Evolutionary conservation across 2,113 vertebrate genomes (phyloP), one percentile per base, ranked within the genome.

Genomic region (Rhynchopsitta pachyrhyncha): DNA sequence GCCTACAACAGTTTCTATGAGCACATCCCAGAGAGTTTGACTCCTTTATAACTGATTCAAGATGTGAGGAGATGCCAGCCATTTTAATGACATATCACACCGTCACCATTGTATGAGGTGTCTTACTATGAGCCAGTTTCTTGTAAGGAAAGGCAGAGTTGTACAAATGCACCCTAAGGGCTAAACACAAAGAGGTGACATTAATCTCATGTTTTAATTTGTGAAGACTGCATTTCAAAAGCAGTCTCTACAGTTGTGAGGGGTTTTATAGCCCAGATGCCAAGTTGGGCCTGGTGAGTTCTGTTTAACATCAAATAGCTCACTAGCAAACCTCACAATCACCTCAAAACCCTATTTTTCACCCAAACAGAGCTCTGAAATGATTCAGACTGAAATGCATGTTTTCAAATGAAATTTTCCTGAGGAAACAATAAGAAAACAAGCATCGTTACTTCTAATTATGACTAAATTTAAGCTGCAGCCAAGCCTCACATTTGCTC

Each of bases 61-160:
- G 53, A 73, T 50, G 25, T 2, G 2, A 37, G 14, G 17, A 47
- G 20, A 62, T 25, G 9, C 28, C 4, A 2, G 23, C 6, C 8
- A 4, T 42, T 46, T 5, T 14, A 12, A 24, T 2, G 24, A 35
- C 0, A 0, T 14, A 12, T 37, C 0, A 2, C 10, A 6, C 5
- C 13, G 29, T 53, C 3, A 0, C 25, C 9, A 7, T 39, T 86
- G 42, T 13, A 18, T 8, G 19, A 60, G 39, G 49, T 25, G 27
- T n/a, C n/a, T 53, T 8, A 27, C 1, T 1, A 24, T 6, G 6
- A 24, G 31, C 23, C 10, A 7, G 6, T 13, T 52, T 47, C 3
- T 9, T 76, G 13, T 31, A 82, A 82, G 18, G 9, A 12, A 84
- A 46, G 76, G 42, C n/a, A 73, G 18, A 67, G 7, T 46, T 88